These are phyloP conservation scores for Anticlea derivata DNA, from an alignment of 2,888 invertebrate species.

Conservation along the genomic window DNA sequence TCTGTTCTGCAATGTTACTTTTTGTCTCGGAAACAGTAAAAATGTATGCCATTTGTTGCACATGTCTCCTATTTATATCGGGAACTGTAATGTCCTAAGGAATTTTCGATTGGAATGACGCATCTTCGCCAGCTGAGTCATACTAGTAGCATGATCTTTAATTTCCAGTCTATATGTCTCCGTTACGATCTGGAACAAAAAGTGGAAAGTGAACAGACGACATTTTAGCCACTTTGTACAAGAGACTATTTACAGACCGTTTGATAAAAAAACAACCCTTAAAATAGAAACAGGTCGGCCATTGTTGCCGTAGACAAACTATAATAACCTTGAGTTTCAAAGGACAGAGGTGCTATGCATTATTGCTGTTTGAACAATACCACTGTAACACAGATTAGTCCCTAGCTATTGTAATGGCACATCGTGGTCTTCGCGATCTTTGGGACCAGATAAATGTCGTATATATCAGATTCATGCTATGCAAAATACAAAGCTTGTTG, in stretches of 20 bases:
- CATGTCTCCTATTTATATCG: constrained; percentile 6
- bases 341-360: constrained; percentile 11
- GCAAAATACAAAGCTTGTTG: no score
- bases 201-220: no score
- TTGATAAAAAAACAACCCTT: constrained; percentile 7
- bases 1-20: constrained; percentile 3
- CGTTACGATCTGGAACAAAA: neutral
- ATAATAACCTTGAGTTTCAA: constrained; percentile 17
- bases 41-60: neutral
- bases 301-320: constrained; percentile 3
- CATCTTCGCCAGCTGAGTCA: constrained; percentile 16
- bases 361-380: constrained; percentile 14
- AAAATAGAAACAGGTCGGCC: neutral
- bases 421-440: neutral
- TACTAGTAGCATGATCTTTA: constrained; percentile 8
- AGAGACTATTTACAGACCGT: no score
- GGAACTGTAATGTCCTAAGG: neutral
- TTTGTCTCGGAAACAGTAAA: constrained; percentile 5
- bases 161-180: neutral
- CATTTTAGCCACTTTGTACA: neutral
- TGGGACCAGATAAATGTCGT: no score
- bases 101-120: constrained; percentile 5
- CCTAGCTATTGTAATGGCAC: constrained; percentile 1
- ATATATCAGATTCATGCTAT: no score
- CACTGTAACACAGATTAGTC: neutral